A percentile compares a stretch with the other conserved stretches of the same genome.
These are phyloP conservation scores for Cremastinae sp. DNA, from an alignment of 2,888 invertebrate genomes.

Conservation along the genomic window DNA sequence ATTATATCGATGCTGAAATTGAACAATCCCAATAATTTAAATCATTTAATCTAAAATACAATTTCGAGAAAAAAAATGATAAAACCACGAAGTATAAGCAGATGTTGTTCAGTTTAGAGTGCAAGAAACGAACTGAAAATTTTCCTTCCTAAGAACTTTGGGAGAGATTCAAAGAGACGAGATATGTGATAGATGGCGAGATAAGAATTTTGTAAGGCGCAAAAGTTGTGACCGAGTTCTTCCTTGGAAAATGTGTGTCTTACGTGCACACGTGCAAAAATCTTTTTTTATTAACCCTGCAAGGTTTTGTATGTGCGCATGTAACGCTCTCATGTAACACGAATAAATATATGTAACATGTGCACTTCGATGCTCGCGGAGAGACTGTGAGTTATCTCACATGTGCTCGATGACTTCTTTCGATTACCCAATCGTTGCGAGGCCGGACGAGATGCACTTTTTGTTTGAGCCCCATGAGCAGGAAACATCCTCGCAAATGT, in stretches of 20 bases:
- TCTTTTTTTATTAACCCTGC: not conserved
- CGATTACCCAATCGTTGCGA: conserved; percentile 50
- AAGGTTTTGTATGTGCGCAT: conserved; percentile 28
- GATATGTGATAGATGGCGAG: conserved; percentile 33
- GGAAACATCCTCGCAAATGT: conserved; percentile 12
- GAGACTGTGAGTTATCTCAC: conserved; percentile 34
- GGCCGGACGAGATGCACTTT: conserved; percentile 20
- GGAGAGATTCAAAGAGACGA: conserved; percentile 3
- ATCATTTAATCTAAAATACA: too few species aligned
- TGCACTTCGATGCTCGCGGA: conserved; percentile 31
- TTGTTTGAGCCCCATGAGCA: not conserved
- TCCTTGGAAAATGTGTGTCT: conserved; percentile 9
- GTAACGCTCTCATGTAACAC: conserved; percentile 47
- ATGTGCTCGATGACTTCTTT: conserved; percentile 51
- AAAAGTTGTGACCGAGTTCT: conserved; percentile 41
- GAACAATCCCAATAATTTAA: too few species aligned
- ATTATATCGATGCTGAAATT: too few species aligned
- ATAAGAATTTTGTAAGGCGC: conserved; percentile 51
- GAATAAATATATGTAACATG: conserved; percentile 44
- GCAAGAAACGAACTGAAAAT: too few species aligned
- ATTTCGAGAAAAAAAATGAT: too few species aligned
- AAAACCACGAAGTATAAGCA: too few species aligned
- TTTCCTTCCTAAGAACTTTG: conserved; percentile 26
- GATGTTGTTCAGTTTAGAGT: too few species aligned
- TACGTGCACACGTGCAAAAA: not conserved